Evolutionary conservation across 1,140 invertebrate genomes (phyloP).

Genomic region (Lethrus apterus): DNA sequence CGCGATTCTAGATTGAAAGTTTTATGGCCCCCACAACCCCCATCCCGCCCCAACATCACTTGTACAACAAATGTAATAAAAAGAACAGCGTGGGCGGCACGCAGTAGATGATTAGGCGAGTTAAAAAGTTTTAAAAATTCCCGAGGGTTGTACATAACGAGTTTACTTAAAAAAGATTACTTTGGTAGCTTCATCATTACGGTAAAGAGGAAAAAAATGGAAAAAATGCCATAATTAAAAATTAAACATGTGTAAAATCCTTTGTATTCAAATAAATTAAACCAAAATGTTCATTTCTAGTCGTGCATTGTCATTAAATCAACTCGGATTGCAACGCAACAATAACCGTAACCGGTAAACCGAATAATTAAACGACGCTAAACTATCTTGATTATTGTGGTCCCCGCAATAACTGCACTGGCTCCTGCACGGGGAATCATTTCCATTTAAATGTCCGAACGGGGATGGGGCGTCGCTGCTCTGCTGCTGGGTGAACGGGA

Average conservation of each 20-base stretch:
- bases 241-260: too few relatives aligned
- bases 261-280: too few relatives aligned
- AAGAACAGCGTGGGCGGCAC: conserved; percentile 4
- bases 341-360: conserved; percentile 13
- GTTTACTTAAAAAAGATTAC: conserved; percentile 13
- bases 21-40: too few relatives aligned
- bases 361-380: conserved; percentile 20
- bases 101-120: conserved; percentile 12
- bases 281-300: too few relatives aligned
- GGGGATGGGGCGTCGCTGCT: background rate
- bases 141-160: conserved; percentile 10
- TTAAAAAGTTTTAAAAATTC: conserved; percentile 14
- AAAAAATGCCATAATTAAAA: too few relatives aligned
- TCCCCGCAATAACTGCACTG: conserved; percentile 15
- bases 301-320: too few relatives aligned
- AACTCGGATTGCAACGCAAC: too few relatives aligned
- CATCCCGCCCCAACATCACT: too few relatives aligned
- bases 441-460: conserved; percentile 24
- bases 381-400: conserved; percentile 26
- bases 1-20: too few relatives aligned
- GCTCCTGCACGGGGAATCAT: conserved; percentile 15
- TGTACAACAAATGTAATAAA: conserved; percentile 14
- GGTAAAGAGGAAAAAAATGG: too few relatives aligned
- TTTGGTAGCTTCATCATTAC: conserved; percentile 11
- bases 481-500: conserved; percentile 9